These are phyloP conservation scores for Phocoena sinus DNA, from an alignment of 2,113 vertebrate species.

Conservation along the genomic window DNA sequence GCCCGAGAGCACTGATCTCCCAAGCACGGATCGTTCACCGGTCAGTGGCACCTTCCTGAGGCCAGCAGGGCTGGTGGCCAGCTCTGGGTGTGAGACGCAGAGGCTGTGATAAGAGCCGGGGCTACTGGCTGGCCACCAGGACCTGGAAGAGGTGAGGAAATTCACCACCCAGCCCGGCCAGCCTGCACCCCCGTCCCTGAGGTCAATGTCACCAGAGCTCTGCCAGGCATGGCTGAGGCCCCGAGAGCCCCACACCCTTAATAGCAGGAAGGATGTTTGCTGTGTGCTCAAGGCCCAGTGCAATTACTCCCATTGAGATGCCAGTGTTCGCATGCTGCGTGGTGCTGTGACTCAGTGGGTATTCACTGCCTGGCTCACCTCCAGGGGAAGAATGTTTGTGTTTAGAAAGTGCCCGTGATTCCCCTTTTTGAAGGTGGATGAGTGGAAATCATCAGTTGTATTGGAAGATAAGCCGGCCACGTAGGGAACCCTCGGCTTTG, in stretches of 20 bases:
- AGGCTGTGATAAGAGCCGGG: rapidly evolving
- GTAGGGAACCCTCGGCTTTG: not conserved
- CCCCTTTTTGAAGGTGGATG: not conserved
- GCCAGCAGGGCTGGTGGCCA: rapidly evolving
- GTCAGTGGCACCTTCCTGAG: rapidly evolving
- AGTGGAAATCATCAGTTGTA: rapidly evolving
- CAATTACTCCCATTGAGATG: not conserved
- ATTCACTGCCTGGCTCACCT: not conserved
- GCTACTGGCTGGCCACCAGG: too few relatives aligned
- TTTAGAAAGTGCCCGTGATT: not conserved
- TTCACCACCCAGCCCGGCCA: too few relatives aligned
- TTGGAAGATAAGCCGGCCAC: rapidly evolving
- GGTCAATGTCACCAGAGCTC: rapidly evolving
- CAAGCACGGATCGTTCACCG: rapidly evolving
- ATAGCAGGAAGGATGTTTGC: not conserved
- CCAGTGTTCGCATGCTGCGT: not conserved
- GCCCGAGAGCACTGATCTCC: not conserved
- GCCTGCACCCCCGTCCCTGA: not conserved
- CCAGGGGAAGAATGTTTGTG: not conserved
- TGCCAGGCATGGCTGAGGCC: too few relatives aligned
- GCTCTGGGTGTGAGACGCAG: rapidly evolving
- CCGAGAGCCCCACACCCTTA: not conserved
- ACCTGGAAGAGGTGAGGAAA: too few relatives aligned
- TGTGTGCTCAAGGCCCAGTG: not conserved
- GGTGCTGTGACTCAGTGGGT: not conserved